Evolutionary conservation across 2,113 vertebrate species (phyloP).

Genomic region (Larimichthys crocea): DNA sequence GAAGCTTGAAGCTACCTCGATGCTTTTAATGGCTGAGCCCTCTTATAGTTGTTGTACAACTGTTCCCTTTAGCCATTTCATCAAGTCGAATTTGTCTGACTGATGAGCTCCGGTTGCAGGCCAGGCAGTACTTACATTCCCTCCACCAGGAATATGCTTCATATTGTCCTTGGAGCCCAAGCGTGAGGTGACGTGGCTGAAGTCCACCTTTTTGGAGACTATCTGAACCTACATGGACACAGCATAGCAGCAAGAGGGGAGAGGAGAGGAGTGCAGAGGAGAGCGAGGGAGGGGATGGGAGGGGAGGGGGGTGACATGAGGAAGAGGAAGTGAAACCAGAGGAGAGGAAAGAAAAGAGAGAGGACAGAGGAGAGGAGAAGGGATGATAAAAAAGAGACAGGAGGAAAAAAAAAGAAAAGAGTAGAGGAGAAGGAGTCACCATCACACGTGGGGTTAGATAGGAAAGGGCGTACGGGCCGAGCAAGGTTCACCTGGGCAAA

Average conservation of each 20-base stretch:
- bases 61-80: not conserved
- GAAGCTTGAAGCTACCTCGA: not conserved
- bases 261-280: slow-evolving; percentile 38
- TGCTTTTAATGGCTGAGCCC: not conserved
- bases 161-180: slow-evolving; percentile 99
- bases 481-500: slow-evolving; percentile 16
- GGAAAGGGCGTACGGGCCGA: slow-evolving; percentile 34
- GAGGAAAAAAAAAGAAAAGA: not conserved
- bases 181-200: slow-evolving; percentile 98
- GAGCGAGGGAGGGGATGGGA: not conserved
- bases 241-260: slow-evolving; percentile 85
- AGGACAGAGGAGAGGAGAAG: not conserved
- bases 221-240: slow-evolving; percentile 94
- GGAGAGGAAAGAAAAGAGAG: not conserved
- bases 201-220: slow-evolving; percentile 99
- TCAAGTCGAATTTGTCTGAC: not conserved
- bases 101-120: slow-evolving; percentile 18
- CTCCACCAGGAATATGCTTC: slow-evolving; percentile 99
- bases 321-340: not conserved
- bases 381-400: not conserved
- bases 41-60: not conserved
- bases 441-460: slow-evolving; percentile 56
- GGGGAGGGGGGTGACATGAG: not conserved
- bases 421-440: slow-evolving; percentile 48
- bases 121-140: slow-evolving; percentile 95